Evolutionary conservation across 2,797 vertebrate genomes (phyloP), one percentile per base, ranked within the genome.

Genomic region (Gymnothorax reevesii): DNA sequence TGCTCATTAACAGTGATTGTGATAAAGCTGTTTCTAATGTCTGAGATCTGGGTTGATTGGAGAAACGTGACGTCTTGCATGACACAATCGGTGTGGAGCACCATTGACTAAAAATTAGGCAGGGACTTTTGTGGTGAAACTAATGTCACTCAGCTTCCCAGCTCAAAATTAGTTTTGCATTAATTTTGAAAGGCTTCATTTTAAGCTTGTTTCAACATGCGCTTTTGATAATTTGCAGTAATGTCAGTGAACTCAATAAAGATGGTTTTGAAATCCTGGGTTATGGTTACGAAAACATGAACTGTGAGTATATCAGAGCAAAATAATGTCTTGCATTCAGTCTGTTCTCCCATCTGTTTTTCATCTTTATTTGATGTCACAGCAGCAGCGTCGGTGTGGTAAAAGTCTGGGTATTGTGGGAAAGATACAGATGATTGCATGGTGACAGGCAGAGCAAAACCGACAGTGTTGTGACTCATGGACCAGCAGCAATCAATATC

Each of bases 401-500:
- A 89, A 93, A 92, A 83, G 93, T 93, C 92, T 92, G 91, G 87
- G 92, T 94, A 95, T 95, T 92, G 91, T 92, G 95, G 95, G 92
- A 90, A 92, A 93, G 90, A 88, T 91, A 90, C 92, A 93, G 94
- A 95, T 94, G 94, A 94, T 95, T 94, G 94, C 94, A 94, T 94
- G 93, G 93, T 94, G 92, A 94, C 91, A 94, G 92, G 92, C 92
- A 94, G 94, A 94, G 94, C 93, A 91, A 94, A 94, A 94, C 93
- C 94, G 89, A 89, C 93, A 94, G 94, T 93, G 91, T 89, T 91
- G 92, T 94, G 94, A 96, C 94, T 84, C 54, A 55, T 69, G 59
- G 69, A 69, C 94, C 94, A 94, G 92, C 92, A 94, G 94, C 94
- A 95, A 95, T 96, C 94, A 94, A 95, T 95, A 95, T 94, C 94